phyloP scores from a whole-genome alignment of 2,113 vertebrate genomes.

The Ivindomyrus marchei region DNA sequence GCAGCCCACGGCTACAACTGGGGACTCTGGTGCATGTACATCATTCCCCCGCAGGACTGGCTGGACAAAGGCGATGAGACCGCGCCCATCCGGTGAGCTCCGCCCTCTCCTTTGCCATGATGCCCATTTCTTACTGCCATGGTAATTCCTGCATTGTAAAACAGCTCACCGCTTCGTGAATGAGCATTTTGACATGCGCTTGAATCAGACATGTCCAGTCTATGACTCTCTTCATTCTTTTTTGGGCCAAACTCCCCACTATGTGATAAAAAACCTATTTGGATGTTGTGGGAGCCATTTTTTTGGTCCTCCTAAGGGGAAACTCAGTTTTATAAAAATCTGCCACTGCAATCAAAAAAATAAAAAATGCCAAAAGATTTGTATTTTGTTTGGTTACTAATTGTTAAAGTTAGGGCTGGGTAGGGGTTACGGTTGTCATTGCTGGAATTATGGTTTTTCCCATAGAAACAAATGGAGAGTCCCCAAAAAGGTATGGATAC shows the following conservation, averaged over 20 bases:
- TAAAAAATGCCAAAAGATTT: neutral
- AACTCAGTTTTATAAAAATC: neutral
- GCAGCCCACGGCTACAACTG: constrained; percentile 96
- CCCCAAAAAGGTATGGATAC: neutral
- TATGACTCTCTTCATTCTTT: neutral
- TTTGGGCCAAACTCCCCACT: neutral
- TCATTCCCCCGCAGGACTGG: constrained; percentile 92
- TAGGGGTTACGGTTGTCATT: neutral
- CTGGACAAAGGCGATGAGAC: constrained; percentile 91
- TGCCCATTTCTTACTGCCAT: neutral
- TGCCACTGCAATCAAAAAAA: neutral
- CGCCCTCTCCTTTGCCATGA: neutral
- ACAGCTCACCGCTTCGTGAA: neutral
- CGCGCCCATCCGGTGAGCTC: constrained; percentile 85
- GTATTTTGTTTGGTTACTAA: neutral
- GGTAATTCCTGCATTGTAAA: neutral
- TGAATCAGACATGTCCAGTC: neutral
- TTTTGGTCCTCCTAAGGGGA: neutral
- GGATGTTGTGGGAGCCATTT: neutral
- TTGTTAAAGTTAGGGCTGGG: neutral
- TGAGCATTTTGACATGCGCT: neutral
- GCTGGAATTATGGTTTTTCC: neutral
- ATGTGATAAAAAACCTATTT: neutral
- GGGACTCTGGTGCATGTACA: constrained; percentile 99
- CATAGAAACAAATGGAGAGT: neutral